Percentiles rank a stretch among this genome's conserved stretches.
Conservation (phyloP, 2,888 invertebrate species). For the Himalopsyche japonica region DNA sequence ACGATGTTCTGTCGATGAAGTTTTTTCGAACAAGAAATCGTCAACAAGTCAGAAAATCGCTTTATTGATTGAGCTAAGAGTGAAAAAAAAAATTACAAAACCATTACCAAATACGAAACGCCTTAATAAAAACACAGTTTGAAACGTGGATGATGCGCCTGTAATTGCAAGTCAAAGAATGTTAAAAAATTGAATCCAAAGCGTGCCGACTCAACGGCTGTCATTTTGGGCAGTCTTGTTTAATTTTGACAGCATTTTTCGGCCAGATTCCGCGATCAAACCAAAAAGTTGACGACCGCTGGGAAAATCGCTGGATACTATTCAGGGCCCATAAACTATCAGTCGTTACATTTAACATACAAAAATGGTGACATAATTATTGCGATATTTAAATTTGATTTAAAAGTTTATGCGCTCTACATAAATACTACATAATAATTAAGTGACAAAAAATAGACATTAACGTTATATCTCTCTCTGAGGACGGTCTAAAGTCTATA, state of each 20-base stretch:
- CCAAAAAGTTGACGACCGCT: background rate
- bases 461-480: too few species aligned
- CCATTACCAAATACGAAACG: background rate
- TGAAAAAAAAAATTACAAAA: background rate
- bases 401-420: too few species aligned
- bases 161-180: background rate
- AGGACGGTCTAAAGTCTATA: too few species aligned
- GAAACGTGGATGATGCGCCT: background rate
- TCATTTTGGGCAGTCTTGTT: conserved; percentile 1
- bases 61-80: background rate
- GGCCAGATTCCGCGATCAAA: background rate
- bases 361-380: too few species aligned
- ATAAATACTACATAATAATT: too few species aligned
- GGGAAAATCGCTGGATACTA: background rate
- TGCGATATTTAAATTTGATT: too few species aligned
- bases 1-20: too few species aligned
- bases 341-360: too few species aligned
- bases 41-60: background rate
- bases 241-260: conserved; percentile 17
- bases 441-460: too few species aligned
- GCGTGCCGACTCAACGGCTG: conserved; percentile 2
- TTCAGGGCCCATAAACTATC: background rate
- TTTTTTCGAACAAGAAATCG: too few species aligned
- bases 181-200: background rate
- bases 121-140: background rate